Conservation (phyloP, 2,113 vertebrate genomes). For the Eonycteris spelaea region DNA sequence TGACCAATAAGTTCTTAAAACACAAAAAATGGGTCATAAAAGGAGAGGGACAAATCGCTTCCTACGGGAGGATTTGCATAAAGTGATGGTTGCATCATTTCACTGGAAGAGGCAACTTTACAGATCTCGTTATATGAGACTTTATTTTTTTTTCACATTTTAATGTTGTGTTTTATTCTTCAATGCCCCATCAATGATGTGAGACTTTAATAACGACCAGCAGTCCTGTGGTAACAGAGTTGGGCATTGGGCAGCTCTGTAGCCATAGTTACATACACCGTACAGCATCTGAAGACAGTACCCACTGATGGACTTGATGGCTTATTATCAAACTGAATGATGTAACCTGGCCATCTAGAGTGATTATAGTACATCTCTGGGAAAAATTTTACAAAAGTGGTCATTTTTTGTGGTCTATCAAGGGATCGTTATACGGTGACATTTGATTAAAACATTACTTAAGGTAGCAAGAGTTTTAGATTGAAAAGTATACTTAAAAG, state of each 20-base stretch:
- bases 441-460: not conserved
- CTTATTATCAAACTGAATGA: not conserved
- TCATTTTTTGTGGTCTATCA: not conserved
- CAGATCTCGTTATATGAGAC: not conserved
- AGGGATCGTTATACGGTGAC: not conserved
- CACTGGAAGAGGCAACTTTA: not conserved
- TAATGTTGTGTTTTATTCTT: no score
- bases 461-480: not conserved
- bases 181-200: no score
- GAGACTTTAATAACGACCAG: not conserved
- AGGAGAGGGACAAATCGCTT: not conserved
- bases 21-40: not conserved
- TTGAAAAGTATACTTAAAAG: not conserved
- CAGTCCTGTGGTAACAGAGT: fast-evolving
- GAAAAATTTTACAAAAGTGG: not conserved
- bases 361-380: not conserved
- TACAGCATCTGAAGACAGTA: not conserved
- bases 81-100: not conserved
- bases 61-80: not conserved
- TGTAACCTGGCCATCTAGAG: not conserved
- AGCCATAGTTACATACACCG: not conserved
- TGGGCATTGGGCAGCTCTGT: not conserved
- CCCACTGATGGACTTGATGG: not conserved
- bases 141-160: no score
- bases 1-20: not conserved